A percentile compares a stretch with the other conserved stretches of the same genome.
These are phyloP conservation scores for Gephyroberyx darwinii DNA, from an alignment of 2,797 vertebrate genomes.

Conservation along the genomic window DNA sequence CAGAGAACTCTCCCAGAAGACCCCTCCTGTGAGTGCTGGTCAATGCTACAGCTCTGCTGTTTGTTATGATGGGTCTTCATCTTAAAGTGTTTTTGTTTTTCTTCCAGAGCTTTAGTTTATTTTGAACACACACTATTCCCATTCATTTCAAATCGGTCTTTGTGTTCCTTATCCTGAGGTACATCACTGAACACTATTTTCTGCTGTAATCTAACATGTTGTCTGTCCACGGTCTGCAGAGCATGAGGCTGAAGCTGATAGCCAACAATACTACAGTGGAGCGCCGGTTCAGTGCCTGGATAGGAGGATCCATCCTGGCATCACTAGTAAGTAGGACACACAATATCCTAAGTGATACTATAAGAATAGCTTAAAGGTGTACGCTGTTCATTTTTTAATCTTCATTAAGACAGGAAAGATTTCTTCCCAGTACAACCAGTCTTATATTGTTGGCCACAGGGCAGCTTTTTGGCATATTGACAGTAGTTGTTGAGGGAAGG, in stretches of 20 bases:
- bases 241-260: conserved; percentile 97
- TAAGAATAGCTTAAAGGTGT: neutral
- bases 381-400: no score
- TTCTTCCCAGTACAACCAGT: no score
- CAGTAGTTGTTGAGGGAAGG: no score
- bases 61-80: neutral
- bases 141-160: no score
- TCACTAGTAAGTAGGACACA: conserved; percentile 87
- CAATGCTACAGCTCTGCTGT: neutral
- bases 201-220: neutral
- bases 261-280: conserved; percentile 98
- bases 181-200: neutral
- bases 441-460: no score
- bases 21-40: conserved; percentile 88
- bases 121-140: no score
- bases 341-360: neutral
- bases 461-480: no score
- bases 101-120: no score
- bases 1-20: conserved; percentile 98
- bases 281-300: conserved; percentile 97
- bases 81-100: no score
- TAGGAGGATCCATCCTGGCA: conserved; percentile 96
- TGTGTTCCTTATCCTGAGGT: neutral
- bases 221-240: conserved; percentile 78
- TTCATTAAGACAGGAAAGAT: no score